A percentile compares a stretch with the other conserved stretches of the same genome.
Evolutionary conservation across 2,113 vertebrate species (phyloP).

Genomic region (Syngnathus floridae): DNA sequence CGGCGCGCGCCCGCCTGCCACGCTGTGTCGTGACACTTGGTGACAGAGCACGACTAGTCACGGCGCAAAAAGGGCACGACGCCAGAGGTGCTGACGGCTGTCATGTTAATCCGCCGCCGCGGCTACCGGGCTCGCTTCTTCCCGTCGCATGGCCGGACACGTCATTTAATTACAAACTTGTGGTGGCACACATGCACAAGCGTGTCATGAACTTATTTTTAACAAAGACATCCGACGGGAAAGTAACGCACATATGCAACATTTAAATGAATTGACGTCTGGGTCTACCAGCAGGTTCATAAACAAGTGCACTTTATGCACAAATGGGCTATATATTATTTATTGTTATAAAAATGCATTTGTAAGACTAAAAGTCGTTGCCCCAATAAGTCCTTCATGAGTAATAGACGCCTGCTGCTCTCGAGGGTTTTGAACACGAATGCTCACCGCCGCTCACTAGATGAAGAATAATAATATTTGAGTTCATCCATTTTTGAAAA

Average conservation of each 20-base stretch:
- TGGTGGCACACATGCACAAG: slow-evolving; percentile 12
- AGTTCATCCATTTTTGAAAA: not conserved
- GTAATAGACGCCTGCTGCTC: not conserved
- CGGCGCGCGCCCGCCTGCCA: slow-evolving; percentile 10
- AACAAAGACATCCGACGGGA: not conserved
- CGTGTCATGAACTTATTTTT: not conserved
- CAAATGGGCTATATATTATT: not conserved
- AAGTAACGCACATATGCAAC: not conserved
- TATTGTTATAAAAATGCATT: not conserved
- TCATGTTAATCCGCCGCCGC: slow-evolving; percentile 55
- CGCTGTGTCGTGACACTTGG: slow-evolving; percentile 42
- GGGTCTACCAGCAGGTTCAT: no score
- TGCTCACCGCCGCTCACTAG: not conserved
- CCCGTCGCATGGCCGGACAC: slow-evolving; percentile 33
- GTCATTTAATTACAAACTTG: slow-evolving; percentile 30
- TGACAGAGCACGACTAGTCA: slow-evolving; percentile 41
- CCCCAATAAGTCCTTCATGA: not conserved
- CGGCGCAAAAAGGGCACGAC: slow-evolving; percentile 46
- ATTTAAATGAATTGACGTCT: no score
- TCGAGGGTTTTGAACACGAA: not conserved
- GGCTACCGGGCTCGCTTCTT: slow-evolving; percentile 37
- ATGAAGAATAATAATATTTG: not conserved
- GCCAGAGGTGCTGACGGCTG: slow-evolving; percentile 59
- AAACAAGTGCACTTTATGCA: not conserved
- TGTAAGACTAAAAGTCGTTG: not conserved